phyloP scores from a whole-genome alignment of 1,140 invertebrate species.

The Zelostemma sp. region DNA sequence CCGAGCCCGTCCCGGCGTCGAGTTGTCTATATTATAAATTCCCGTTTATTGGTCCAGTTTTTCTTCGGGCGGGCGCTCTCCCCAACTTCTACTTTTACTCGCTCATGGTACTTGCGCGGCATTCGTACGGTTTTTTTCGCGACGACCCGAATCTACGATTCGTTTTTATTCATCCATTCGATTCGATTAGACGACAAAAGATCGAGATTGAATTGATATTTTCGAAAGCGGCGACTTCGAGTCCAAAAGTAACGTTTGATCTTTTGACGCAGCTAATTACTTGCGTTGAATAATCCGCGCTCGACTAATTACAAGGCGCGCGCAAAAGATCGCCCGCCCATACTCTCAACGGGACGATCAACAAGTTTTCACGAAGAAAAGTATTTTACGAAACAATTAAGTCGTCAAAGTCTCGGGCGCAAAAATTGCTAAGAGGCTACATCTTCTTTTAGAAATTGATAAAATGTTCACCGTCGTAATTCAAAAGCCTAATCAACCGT shows the following conservation, averaged over 20 bases:
- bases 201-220: too few species aligned
- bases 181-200: too few species aligned
- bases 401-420: too few species aligned
- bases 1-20: slow-evolving; percentile 5
- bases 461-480: too few species aligned
- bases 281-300: slow-evolving; percentile 19
- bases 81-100: slow-evolving; percentile 36
- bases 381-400: too few species aligned
- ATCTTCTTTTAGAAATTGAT: too few species aligned
- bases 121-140: slow-evolving; percentile 36
- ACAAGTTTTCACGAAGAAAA: slow-evolving; percentile 14
- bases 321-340: slow-evolving; percentile 13
- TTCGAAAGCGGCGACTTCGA: neutral
- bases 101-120: slow-evolving; percentile 15
- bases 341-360: slow-evolving; percentile 1
- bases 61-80: slow-evolving; percentile 32
- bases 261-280: slow-evolving; percentile 28
- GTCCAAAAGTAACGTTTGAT: slow-evolving; percentile 5
- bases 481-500: too few species aligned
- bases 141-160: slow-evolving; percentile 17
- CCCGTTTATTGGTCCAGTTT: slow-evolving; percentile 49
- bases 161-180: too few species aligned
- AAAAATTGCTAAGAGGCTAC: too few species aligned
- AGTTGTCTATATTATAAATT: slow-evolving; percentile 40
- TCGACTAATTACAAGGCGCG: slow-evolving; percentile 26